Base-by-base conservation (phyloP, 1,140 invertebrate genomes). In the Hyphantria cunea region DNA sequence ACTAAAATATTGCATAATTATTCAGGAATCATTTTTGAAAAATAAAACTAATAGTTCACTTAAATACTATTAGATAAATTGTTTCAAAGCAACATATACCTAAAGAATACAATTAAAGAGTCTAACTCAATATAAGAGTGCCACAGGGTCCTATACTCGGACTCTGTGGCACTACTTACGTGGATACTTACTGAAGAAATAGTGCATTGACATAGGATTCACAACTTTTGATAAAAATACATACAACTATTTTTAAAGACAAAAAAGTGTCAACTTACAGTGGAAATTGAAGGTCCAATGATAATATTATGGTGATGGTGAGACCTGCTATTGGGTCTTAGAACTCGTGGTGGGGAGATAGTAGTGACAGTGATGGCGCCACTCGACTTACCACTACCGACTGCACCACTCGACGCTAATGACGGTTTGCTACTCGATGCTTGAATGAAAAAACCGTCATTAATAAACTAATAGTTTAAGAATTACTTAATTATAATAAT, bases 301-400 rank as follows among this genome's bases (percentile, higher is more conserved):
- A 80, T 51, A 37, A 85, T 87, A 66, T 79, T 84, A 55, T 87
- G 84, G 50, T 80, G 80, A 17, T 82, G 84, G 13, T 74, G 73
- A 32, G 58, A 4, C 33, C 47, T 47, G 31, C 45, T 52, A 15
- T 33, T 32, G 14, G 47, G 39, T 0, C 71, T 64, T 12, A 68
- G 52, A 11, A 54, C 68, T 33, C 69, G 52, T 51, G 68, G 50
- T 14, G 64, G 59, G 0, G 64, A 66, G 14, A 64, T 49, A 17
- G 70, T 51, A 9, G 62, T 68, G 52, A 76, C 70, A 0, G 75
- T 72, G 61, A 71, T 67, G 31, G 55, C 75, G 8, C 63, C 68
- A 10, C 62, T 51, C 3, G 52, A 37, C 47, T 37, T 64, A 41
- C 51, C 47, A 15, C 64, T 66, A 7, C 53, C 54, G 64, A 66